Evolutionary conservation across 2,113 vertebrate species (phyloP).

Genomic region (Mormoops blainvillei): DNA sequence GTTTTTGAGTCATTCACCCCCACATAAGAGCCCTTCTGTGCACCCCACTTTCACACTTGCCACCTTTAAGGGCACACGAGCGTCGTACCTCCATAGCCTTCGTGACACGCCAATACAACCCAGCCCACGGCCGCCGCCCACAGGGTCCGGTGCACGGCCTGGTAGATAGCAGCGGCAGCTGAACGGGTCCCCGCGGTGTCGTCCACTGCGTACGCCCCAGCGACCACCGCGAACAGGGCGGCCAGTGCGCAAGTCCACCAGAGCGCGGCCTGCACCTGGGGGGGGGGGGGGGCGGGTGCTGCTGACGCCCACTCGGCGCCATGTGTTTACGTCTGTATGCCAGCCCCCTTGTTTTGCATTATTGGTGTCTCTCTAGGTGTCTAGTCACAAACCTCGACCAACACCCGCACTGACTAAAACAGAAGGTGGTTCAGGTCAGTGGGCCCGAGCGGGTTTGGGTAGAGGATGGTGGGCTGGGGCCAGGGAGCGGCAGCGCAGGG

Average conservation of each 20-base stretch:
- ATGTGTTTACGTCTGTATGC: rapidly evolving
- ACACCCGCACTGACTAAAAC: neutral
- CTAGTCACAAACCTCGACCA: neutral
- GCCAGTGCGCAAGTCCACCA: conserved; percentile 83
- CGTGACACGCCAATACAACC: conserved; percentile 86
- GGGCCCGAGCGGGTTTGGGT: neutral
- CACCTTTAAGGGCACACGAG: neutral
- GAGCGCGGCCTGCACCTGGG: conserved; percentile 79
- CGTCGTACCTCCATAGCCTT: conserved; percentile 85
- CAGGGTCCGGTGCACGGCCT: conserved; percentile 83
- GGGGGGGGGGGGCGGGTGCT: neutral
- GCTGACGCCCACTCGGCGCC: rapidly evolving
- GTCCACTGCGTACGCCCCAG: conserved; percentile 78
- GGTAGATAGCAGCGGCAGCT: conserved; percentile 79
- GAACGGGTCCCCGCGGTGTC: conserved; percentile 73
- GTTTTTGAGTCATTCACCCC: neutral
- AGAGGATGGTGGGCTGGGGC: rapidly evolving
- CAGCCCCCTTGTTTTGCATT: rapidly evolving
- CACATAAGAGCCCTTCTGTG: neutral
- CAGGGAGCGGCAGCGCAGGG: rapidly evolving
- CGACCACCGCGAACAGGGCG: conserved; percentile 77
- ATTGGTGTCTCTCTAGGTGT: neutral
- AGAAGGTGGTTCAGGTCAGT: neutral
- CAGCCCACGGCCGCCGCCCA: conserved; percentile 85
- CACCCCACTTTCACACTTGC: neutral